Conservation (phyloP, 2,113 vertebrate species). For the Saguinus imperator region DNA sequence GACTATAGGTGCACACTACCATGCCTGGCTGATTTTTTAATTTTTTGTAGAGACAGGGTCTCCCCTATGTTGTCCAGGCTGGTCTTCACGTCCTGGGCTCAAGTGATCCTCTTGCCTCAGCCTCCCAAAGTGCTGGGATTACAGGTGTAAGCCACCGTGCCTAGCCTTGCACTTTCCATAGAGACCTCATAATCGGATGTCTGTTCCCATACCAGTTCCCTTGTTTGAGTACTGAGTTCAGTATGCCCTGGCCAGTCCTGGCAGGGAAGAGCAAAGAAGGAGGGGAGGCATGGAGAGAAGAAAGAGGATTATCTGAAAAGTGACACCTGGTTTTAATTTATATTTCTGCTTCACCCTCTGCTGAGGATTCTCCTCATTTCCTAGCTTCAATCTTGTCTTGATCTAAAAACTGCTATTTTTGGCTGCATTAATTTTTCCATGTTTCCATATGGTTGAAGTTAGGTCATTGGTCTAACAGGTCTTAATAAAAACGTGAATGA, state of each 20-base stretch:
- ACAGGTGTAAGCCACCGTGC: too few relatives aligned
- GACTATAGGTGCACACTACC: too few relatives aligned
- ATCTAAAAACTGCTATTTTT: not conserved
- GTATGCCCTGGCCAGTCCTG: not conserved
- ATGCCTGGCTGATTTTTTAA: too few relatives aligned
- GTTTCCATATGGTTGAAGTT: not conserved
- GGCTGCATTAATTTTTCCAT: not conserved
- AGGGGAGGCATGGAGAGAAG: not conserved
- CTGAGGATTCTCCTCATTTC: not conserved
- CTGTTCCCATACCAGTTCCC: not conserved
- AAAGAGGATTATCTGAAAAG: not conserved
- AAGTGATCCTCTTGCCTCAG: too few relatives aligned
- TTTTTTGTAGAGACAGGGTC: too few relatives aligned
- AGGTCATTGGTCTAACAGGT: not conserved
- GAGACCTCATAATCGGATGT: not conserved
- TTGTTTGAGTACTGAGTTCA: not conserved
- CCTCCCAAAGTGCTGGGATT: too few relatives aligned
- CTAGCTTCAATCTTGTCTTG: not conserved
- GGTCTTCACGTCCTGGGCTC: too few relatives aligned
- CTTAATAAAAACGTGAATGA: conserved; percentile 45
- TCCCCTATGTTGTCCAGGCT: too few relatives aligned
- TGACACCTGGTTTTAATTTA: not conserved
- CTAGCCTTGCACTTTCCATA: not conserved
- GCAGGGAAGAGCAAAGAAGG: not conserved
- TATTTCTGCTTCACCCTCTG: not conserved